phyloP scores from a whole-genome alignment of 2,888 invertebrate species.

The Stenotaenia linearis region DNA sequence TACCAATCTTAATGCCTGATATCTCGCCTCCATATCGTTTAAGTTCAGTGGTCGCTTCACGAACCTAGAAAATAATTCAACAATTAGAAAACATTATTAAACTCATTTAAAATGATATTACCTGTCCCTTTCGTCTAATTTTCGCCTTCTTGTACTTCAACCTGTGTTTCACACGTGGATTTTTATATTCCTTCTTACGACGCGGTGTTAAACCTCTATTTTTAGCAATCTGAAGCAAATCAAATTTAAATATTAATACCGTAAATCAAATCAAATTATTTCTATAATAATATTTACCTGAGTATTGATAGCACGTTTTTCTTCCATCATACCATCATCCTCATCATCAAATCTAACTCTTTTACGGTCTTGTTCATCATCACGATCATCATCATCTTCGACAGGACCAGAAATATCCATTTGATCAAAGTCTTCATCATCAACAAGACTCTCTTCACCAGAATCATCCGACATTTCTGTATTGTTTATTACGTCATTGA shows the following conservation, averaged over 20 bases:
- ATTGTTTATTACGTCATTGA: neutral
- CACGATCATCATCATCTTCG: constrained; percentile 27
- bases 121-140: constrained; percentile 87
- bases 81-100: neutral
- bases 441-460: constrained; percentile 38
- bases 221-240: constrained; percentile 70
- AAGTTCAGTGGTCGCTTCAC: constrained; percentile 73
- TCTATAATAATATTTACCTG: constrained; percentile 46
- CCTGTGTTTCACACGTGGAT: constrained; percentile 92
- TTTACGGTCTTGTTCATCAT: constrained; percentile 26
- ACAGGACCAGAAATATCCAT: constrained; percentile 16
- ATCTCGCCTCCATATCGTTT: constrained; percentile 83
- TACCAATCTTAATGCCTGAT: constrained; percentile 85
- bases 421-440: constrained; percentile 37
- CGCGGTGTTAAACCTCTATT: constrained; percentile 90
- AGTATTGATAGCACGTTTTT: constrained; percentile 80
- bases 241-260: too few species aligned
- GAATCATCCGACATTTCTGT: constrained; percentile 26
- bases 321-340: constrained; percentile 42
- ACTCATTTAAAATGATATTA: too few species aligned
- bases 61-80: constrained; percentile 53
- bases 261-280: too few species aligned
- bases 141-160: constrained; percentile 87
- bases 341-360: constrained; percentile 8
- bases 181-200: constrained; percentile 83